Percentiles rank a stretch among this genome's conserved stretches.
Conservation (phyloP, 2,888 invertebrate species). For the Pristionchus exspectatus region DNA sequence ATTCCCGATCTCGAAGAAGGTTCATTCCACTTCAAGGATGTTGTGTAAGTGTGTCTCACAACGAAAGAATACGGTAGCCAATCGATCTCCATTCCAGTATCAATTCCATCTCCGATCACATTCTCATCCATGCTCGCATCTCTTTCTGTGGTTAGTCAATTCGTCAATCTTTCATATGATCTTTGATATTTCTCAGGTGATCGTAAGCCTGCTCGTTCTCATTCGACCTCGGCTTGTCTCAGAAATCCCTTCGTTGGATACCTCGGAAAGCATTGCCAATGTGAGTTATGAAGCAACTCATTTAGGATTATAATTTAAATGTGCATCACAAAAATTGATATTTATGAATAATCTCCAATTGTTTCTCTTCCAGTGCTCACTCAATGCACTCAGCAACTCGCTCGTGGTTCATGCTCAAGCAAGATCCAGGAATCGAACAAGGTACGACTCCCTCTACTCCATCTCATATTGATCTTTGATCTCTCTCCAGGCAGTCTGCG, state of each 20-base stretch:
- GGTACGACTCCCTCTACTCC: background rate
- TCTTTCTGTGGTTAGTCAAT: conserved; percentile 71
- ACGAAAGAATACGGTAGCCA: background rate
- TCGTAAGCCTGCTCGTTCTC: conserved; percentile 76
- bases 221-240: conserved; percentile 72
- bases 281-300: conserved; percentile 55
- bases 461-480: conserved; percentile 17
- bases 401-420: conserved; percentile 67
- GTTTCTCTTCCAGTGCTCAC: conserved; percentile 60
- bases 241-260: conserved; percentile 76
- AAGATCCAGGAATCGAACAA: conserved; percentile 59
- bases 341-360: background rate
- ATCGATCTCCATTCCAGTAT: conserved; percentile 67
- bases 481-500: conserved; percentile 70
- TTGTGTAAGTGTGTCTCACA: conserved; percentile 71
- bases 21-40: conserved; percentile 74
- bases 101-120: conserved; percentile 78
- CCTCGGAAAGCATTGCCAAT: conserved; percentile 74
- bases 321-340: background rate
- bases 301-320: background rate
- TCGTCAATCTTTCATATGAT: background rate
- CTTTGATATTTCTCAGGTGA: conserved; percentile 60
- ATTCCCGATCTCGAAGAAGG: conserved; percentile 78
- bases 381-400: conserved; percentile 64
- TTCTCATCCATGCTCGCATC: conserved; percentile 76